Conservation (phyloP, 1,140 invertebrate species). For the Vanessa tameamea region DNA sequence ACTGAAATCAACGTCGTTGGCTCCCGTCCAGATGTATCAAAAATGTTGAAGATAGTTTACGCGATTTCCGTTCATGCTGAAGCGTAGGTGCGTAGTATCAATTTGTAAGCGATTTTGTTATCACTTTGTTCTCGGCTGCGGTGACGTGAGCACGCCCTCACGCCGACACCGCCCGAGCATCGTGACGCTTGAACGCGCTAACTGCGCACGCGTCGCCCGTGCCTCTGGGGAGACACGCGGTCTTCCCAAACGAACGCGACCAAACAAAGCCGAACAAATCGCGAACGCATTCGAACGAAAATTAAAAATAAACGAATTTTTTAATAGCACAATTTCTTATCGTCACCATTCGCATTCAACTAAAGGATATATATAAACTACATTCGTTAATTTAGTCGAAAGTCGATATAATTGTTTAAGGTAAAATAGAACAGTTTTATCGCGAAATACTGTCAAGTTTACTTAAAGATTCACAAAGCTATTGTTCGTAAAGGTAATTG, state of each 20-base stretch:
- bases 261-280: conserved; percentile 59
- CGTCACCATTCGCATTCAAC: no score
- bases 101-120: conserved; percentile 65
- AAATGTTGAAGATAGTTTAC: conserved; percentile 47
- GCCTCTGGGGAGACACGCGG: conserved; percentile 35
- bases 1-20: conserved; percentile 47
- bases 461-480: conserved; percentile 34
- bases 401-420: no score
- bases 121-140: conserved; percentile 66
- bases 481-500: conserved; percentile 40
- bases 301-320: conserved; percentile 30
- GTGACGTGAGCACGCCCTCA: conserved; percentile 62
- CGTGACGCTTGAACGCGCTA: conserved; percentile 44
- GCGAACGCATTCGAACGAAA: conserved; percentile 51
- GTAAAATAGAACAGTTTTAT: not conserved
- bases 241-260: conserved; percentile 46
- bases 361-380: no score
- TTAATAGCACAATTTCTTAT: not conserved
- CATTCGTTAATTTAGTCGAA: no score
- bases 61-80: conserved; percentile 41
- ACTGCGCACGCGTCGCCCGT: conserved; percentile 56
- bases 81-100: conserved; percentile 57
- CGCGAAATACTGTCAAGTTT: conserved; percentile 61
- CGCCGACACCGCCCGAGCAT: conserved; percentile 50
- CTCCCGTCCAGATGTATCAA: conserved; percentile 59